Conservation (phyloP, 1,140 invertebrate species). For the Conus betulinus region DNA sequence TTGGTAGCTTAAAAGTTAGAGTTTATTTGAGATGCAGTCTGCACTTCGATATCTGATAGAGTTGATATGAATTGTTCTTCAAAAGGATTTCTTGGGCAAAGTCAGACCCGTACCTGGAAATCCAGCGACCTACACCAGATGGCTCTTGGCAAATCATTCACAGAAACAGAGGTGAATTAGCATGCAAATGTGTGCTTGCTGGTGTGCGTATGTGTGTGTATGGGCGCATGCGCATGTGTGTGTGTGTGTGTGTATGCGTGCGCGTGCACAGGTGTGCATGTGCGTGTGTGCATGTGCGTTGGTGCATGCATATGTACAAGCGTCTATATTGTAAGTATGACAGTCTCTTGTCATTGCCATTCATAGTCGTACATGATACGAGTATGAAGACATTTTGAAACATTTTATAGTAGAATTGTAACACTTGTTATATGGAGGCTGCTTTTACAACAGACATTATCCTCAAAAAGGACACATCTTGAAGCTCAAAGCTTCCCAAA, state of each 20-base stretch:
- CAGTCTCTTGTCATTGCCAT: too few species aligned
- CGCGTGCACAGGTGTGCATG: background rate
- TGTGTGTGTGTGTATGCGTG: background rate
- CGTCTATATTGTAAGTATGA: too few species aligned
- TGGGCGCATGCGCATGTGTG: background rate
- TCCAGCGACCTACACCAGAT: conserved; percentile 77
- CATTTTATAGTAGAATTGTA: too few species aligned
- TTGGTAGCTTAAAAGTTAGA: too few species aligned
- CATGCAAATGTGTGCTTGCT: background rate
- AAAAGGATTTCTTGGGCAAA: conserved; percentile 79
- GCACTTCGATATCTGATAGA: too few species aligned
- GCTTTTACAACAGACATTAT: too few species aligned
- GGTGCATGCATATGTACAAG: background rate
- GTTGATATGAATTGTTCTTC: conserved; percentile 36
- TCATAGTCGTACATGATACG: too few species aligned
- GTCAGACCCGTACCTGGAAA: conserved; percentile 80
- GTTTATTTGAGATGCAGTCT: too few species aligned
- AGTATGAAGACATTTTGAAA: too few species aligned
- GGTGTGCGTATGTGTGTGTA: background rate
- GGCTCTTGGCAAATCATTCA: conserved; percentile 68
- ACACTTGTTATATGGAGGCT: too few species aligned
- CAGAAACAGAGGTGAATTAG: conserved; percentile 61
- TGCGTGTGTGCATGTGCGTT: background rate
- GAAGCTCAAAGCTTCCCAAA: too few species aligned
- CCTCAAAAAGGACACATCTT: too few species aligned